These are phyloP conservation scores for Microctenopoma stevenorrisi DNA, from an alignment of 2,797 vertebrate genomes.

Conservation along the genomic window DNA sequence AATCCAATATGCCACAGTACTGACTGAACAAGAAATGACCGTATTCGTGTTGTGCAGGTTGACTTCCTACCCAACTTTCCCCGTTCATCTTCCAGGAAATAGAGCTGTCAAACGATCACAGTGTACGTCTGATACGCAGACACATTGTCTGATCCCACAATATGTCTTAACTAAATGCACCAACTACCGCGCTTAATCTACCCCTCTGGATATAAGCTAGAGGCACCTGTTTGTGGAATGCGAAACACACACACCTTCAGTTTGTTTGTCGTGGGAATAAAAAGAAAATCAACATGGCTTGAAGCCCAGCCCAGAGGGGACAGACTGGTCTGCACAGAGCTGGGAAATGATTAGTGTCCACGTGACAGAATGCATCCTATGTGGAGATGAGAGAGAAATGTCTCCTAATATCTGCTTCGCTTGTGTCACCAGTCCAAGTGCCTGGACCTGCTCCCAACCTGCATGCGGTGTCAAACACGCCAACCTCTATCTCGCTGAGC, in stretches of 20 bases:
- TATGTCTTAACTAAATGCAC: slow-evolving; percentile 43
- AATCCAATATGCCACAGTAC: background rate
- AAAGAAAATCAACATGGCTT: slow-evolving; percentile 32
- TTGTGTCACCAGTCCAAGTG: slow-evolving; percentile 88
- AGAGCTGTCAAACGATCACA: background rate
- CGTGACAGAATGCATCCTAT: slow-evolving; percentile 3
- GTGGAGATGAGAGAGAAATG: background rate
- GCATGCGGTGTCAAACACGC: slow-evolving; percentile 83
- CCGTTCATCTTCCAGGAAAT: background rate
- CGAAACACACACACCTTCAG: slow-evolving; percentile 3
- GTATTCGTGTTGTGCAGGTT: background rate
- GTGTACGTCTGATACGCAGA: slow-evolving; percentile 11
- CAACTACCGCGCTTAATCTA: slow-evolving; percentile 21
- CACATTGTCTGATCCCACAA: slow-evolving; percentile 6
- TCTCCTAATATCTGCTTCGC: slow-evolving; percentile 15
- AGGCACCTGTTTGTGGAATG: slow-evolving; percentile 7
- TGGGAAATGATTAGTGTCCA: background rate
- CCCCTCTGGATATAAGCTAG: background rate
- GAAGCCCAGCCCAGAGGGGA: slow-evolving; percentile 24
- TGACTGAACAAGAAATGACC: background rate
- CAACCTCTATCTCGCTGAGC: slow-evolving; percentile 87
- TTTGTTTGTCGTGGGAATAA: slow-evolving; percentile 30
- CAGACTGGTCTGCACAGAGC: slow-evolving; percentile 18
- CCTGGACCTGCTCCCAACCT: slow-evolving; percentile 95
- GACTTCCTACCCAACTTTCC: background rate